phyloP scores from a whole-genome alignment of 2,113 vertebrate species.

The Ginglymostoma cirratum region DNA sequence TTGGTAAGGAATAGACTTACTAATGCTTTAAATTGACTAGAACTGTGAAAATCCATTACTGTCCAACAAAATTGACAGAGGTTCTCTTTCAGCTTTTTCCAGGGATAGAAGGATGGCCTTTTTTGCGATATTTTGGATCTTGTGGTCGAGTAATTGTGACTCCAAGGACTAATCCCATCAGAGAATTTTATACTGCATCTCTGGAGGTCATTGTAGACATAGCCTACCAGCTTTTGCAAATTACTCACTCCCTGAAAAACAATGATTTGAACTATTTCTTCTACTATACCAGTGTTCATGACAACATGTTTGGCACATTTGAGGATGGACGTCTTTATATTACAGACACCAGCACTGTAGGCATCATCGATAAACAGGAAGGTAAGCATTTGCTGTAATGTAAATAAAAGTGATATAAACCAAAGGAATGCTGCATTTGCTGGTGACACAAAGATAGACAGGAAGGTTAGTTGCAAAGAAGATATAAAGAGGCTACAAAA shows the following conservation, averaged over 20 bases:
- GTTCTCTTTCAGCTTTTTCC: conserved; percentile 66
- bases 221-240: conserved; percentile 64
- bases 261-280: conserved; percentile 73
- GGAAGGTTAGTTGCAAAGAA: no score
- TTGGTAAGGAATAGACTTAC: background rate
- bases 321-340: conserved; percentile 69
- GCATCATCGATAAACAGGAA: conserved; percentile 72
- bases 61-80: background rate
- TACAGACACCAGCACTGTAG: conserved; percentile 66
- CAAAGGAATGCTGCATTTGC: no score
- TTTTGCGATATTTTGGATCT: conserved; percentile 69
- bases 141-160: conserved; percentile 66
- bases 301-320: conserved; percentile 67
- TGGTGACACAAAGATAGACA: no score
- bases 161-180: conserved; percentile 56
- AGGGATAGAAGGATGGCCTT: conserved; percentile 68
- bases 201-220: conserved; percentile 58
- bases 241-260: conserved; percentile 60
- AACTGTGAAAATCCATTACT: background rate
- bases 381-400: conserved; percentile 51
- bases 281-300: conserved; percentile 63
- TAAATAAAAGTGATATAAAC: no score
- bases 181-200: conserved; percentile 48
- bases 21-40: background rate
- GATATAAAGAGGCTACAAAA: no score